Percentiles rank a stretch among this genome's conserved stretches.
phyloP scores from a whole-genome alignment of 2,113 vertebrate genomes.

The Silurus asotus region DNA sequence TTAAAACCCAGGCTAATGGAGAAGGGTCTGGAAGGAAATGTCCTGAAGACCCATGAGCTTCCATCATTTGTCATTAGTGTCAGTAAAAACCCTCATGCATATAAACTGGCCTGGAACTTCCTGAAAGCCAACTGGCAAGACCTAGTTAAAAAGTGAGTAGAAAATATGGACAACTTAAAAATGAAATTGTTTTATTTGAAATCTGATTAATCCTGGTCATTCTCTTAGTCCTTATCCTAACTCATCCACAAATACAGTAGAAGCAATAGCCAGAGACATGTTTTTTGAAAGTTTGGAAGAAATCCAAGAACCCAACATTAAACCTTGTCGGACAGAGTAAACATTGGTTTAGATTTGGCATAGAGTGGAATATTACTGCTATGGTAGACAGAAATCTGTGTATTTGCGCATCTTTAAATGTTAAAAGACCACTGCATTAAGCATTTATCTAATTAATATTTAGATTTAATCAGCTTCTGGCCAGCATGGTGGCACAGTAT shows the following conservation, averaged over 20 bases:
- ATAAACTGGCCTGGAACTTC: constrained; percentile 82
- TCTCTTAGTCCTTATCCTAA: neutral
- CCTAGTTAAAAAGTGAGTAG: constrained; percentile 82
- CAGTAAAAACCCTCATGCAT: constrained; percentile 79
- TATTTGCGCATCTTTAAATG: neutral
- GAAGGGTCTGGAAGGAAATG: constrained; percentile 76
- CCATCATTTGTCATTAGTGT: constrained; percentile 70
- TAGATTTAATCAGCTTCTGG: neutral
- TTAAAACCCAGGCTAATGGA: constrained; percentile 78
- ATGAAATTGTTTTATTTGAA: neutral
- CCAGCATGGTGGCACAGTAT: neutral
- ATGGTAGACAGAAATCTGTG: neutral
- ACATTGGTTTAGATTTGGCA: neutral
- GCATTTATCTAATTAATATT: neutral
- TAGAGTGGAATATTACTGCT: neutral
- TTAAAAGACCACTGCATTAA: neutral
- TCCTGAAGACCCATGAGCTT: constrained; percentile 86
- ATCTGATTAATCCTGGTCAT: neutral
- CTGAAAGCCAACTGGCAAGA: constrained; percentile 79
- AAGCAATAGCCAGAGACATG: neutral
- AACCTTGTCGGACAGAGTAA: neutral
- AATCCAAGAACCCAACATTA: neutral
- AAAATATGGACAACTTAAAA: neutral
- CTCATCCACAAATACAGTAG: neutral
- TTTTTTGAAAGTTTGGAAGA: neutral